phyloP scores from a whole-genome alignment of 2,888 invertebrate species.

The Saturnia japonica region DNA sequence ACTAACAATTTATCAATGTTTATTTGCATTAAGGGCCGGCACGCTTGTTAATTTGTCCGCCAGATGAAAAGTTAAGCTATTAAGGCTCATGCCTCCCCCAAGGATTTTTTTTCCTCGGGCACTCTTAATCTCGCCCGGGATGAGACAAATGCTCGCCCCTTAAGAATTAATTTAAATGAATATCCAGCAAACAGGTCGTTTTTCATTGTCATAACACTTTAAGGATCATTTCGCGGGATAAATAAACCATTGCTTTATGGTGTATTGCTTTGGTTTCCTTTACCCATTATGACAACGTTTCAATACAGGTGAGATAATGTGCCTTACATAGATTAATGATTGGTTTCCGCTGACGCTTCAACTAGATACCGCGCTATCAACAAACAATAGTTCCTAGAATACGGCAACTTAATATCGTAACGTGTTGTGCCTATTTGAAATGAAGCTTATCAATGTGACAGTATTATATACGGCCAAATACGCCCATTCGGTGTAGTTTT shows the following conservation, averaged over 20 bases:
- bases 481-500: too few species aligned
- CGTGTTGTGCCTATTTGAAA: too few species aligned
- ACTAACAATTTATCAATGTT: constrained; percentile 65
- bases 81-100: constrained; percentile 39
- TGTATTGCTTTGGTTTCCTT: neutral
- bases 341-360: too few species aligned
- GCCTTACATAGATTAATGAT: neutral
- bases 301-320: neutral
- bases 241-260: neutral
- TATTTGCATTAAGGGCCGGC: constrained; percentile 61
- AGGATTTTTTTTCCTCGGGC: constrained; percentile 43
- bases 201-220: constrained; percentile 58
- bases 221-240: neutral
- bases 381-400: too few species aligned
- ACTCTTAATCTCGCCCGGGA: constrained; percentile 52
- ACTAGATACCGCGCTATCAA: too few species aligned
- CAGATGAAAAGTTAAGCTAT: constrained; percentile 82
- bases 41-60: constrained; percentile 71
- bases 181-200: constrained; percentile 48
- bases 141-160: constrained; percentile 58
- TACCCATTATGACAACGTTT: neutral
- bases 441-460: too few species aligned
- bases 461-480: too few species aligned
- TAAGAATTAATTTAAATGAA: constrained; percentile 68
- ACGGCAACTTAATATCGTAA: too few species aligned